Percentiles rank a stretch among this genome's conserved stretches.
Conservation (phyloP, 2,113 vertebrate species). For the Alectura lathami region DNA sequence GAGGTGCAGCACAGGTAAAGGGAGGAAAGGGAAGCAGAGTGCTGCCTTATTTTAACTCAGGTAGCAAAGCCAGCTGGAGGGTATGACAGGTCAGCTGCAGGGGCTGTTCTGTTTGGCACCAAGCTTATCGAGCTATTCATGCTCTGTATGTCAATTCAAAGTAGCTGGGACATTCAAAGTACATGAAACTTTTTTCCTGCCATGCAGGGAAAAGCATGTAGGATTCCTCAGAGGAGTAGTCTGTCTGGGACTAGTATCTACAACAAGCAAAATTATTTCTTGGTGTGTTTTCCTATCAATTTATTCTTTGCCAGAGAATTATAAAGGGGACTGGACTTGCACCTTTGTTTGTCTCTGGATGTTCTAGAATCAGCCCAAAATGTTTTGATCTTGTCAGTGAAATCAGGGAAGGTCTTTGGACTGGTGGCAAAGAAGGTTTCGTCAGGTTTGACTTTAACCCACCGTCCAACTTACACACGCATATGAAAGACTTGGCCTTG, state of each 20-base stretch:
- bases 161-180: neutral
- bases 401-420: neutral
- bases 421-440: neutral
- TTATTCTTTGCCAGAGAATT: neutral
- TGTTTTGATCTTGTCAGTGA: neutral
- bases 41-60: neutral
- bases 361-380: neutral
- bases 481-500: neutral
- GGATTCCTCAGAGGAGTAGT: neutral
- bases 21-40: neutral
- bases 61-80: neutral
- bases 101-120: neutral
- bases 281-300: neutral
- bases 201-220: neutral
- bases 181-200: neutral
- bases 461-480: neutral
- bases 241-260: rapidly evolving
- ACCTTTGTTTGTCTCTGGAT: neutral
- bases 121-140: neutral
- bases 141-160: neutral
- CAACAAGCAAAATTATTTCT: neutral
- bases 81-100: neutral
- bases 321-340: neutral
- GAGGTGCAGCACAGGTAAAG: neutral
- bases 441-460: rapidly evolving